Base-by-base conservation (phyloP, 2,113 vertebrate genomes). In the Vanacampus margaritifer region DNA sequence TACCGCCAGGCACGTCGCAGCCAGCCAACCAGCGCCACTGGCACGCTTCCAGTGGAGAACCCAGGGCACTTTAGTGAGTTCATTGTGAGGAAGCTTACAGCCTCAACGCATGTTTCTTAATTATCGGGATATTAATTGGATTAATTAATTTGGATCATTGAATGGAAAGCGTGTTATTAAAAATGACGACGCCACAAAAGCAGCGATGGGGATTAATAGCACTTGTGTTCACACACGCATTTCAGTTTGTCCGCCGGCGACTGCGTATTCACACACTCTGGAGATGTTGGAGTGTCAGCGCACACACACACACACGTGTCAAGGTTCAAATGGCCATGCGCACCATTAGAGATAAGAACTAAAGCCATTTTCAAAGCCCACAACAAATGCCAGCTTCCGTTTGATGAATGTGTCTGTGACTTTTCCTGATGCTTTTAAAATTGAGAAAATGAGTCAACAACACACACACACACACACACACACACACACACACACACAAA, bases 71-170 rank as follows among this genome's bases (percentile, higher is more conserved):
- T 81, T 57, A 17, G 74, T 28, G 23, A 79, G 68, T 75, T 86
- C 79, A 85, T 75, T 83, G 80, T 84, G 54, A 84, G 81, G 83
- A 60, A 72, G 76, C 83, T 86, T 80, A 62, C 60, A 62, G 39
- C 60, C 60, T 62, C 37, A 86, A 87, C 67, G 79, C 86, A 72
- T 85, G 87, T 88, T 90, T 83, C 81, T 82, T 84, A 86, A 87
- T 87, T 88, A 89, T 90, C 90, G 85, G 76, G 81, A 91, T 87
- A 82, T 73, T 90, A 91, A 92, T 89, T 91, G 91, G 90, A 92
- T 92, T 92, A 91, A 91, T n/a, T n/a, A n/a, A n/a, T n/a, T n/a
- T n/a, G n/a, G n/a, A n/a, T 92, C 88, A 79, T 87, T 89, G 84
- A 91, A 91, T 86, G 51, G 89, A 85, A 89, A 89, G 74, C 84